A percentile compares a stretch with the other conserved stretches of the same genome.
These are phyloP conservation scores for Rhinoderma darwinii DNA, from an alignment of 2,113 vertebrate genomes.

Conservation along the genomic window DNA sequence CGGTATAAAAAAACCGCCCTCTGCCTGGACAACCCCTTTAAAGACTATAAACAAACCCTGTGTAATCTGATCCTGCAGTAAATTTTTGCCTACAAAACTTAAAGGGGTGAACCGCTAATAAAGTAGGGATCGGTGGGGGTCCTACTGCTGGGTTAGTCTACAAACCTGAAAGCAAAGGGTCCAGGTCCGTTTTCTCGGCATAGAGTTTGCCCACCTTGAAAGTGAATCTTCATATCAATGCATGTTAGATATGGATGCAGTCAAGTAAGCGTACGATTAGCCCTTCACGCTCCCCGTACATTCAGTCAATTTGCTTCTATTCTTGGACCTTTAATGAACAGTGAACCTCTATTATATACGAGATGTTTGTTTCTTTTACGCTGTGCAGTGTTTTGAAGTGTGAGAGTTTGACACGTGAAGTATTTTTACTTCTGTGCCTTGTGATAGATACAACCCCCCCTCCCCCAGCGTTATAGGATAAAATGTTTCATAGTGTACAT, in stretches of 20 bases:
- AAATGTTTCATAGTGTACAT: conserved; percentile 36
- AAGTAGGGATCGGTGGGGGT: too few relatives aligned
- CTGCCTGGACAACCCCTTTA: too few relatives aligned
- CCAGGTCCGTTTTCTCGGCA: too few relatives aligned
- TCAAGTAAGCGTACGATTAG: not conserved
- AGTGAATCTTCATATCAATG: not conserved
- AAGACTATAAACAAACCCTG: too few relatives aligned
- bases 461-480: not conserved
- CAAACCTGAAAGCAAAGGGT: too few relatives aligned
- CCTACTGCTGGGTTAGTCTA: too few relatives aligned
- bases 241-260: not conserved
- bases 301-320: not conserved
- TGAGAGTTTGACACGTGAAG: not conserved
- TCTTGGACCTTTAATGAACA: not conserved
- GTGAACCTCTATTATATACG: not conserved
- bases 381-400: not conserved
- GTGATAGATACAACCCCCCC: conserved; percentile 18
- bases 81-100: too few relatives aligned
- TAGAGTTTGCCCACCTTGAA: not conserved
- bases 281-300: not conserved
- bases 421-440: conserved; percentile 38
- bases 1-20: too few relatives aligned
- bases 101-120: too few relatives aligned
- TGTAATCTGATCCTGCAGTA: too few relatives aligned
- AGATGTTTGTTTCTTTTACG: not conserved